Conservation (phyloP, 2,113 vertebrate species). For the Cromileptes altivelis region DNA sequence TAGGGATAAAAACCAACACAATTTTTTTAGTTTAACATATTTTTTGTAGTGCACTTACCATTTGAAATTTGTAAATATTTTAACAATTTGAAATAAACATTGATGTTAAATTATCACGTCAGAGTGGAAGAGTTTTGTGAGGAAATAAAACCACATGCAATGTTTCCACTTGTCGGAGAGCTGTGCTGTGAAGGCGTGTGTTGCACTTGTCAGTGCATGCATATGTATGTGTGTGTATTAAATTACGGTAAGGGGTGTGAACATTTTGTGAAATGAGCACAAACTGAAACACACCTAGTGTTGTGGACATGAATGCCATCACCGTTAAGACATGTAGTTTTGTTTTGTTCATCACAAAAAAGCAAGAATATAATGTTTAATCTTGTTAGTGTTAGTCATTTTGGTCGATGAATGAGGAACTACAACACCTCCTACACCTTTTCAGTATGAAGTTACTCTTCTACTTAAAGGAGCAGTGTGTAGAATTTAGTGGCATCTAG, state of each 20-base stretch:
- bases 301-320: neutral
- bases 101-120: constrained; percentile 68
- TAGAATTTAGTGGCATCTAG: no score
- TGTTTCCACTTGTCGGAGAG: constrained; percentile 53
- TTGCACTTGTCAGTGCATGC: constrained; percentile 45
- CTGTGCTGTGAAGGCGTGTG: constrained; percentile 25
- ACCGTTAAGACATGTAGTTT: neutral
- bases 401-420: neutral
- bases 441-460: neutral
- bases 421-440: neutral
- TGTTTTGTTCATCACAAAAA: neutral
- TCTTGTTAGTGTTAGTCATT: neutral
- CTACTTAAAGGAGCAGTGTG: no score
- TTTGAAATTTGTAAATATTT: constrained; percentile 73
- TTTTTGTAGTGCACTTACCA: constrained; percentile 66
- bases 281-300: neutral
- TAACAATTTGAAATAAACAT: constrained; percentile 71
- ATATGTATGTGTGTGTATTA: constrained; percentile 13
- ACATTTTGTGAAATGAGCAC: constrained; percentile 6
- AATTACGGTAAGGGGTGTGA: neutral
- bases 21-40: constrained; percentile 34
- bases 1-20: constrained; percentile 37
- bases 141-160: constrained; percentile 14
- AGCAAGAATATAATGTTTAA: neutral
- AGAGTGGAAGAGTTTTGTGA: constrained; percentile 45